These are phyloP conservation scores for Tupaia chinensis DNA, from an alignment of 2,113 vertebrate species.

Conservation along the genomic window DNA sequence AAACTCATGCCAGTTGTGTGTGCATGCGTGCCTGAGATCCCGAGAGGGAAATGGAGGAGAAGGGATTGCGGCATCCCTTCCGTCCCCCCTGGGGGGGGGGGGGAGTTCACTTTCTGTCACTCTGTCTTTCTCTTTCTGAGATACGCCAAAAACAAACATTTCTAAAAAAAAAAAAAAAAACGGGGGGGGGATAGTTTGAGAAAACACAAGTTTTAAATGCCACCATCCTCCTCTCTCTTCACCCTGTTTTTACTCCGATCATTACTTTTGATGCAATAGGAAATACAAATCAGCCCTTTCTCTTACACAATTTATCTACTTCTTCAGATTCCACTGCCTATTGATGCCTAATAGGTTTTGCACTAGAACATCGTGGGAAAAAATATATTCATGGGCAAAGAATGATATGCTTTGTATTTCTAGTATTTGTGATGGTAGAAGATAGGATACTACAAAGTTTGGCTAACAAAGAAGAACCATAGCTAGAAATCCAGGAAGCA, in stretches of 20 bases:
- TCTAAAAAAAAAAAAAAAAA: no score
- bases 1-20: no score
- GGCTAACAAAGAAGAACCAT: not conserved
- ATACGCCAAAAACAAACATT: no score
- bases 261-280: constrained; percentile 4
- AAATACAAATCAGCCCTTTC: not conserved
- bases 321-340: constrained; percentile 4
- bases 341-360: not conserved
- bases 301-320: not conserved
- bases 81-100: no score
- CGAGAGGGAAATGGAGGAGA: no score
- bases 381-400: not conserved
- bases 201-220: constrained; percentile 24
- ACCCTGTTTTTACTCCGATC: not conserved
- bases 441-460: not conserved
- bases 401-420: not conserved
- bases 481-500: constrained; percentile 24
- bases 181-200: not conserved
- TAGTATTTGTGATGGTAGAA: not conserved
- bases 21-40: no score
- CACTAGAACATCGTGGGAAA: not conserved
- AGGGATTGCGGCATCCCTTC: no score
- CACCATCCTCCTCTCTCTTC: not conserved
- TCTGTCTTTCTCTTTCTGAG: no score
- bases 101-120: no score